A percentile compares a stretch with the other conserved stretches of the same genome.
phyloP scores from a whole-genome alignment of 2,113 vertebrate species.

The Tamias sibiricus region DNA sequence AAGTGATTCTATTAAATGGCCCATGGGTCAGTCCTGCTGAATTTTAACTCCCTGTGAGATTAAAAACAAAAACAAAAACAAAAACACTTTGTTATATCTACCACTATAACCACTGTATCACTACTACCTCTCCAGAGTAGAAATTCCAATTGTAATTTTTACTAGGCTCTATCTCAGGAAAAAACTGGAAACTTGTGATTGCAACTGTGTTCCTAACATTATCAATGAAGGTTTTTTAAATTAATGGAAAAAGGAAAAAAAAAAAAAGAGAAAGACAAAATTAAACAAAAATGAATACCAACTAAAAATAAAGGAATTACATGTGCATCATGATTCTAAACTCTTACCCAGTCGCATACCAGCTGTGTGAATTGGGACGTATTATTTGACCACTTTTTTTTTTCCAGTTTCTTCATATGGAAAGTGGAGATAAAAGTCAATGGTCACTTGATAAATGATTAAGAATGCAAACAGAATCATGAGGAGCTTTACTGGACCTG shows the following conservation, averaged over 20 bases:
- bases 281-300: neutral
- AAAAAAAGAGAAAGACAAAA: neutral
- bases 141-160: neutral
- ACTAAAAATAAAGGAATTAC: neutral
- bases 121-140: neutral
- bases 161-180: neutral
- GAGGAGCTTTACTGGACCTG: neutral
- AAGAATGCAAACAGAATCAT: neutral
- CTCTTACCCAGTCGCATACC: neutral
- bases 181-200: neutral
- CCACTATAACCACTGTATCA: neutral
- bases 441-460: neutral
- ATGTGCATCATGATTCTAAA: neutral
- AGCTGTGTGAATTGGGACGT: neutral
- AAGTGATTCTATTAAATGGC: neutral
- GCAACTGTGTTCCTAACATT: neutral
- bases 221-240: neutral
- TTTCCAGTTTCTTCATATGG: neutral
- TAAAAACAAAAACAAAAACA: neutral
- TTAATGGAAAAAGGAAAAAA: neutral
- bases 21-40: neutral
- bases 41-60: neutral
- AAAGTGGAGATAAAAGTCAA: neutral
- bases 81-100: neutral
- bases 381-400: neutral